Evolutionary conservation across 2,888 invertebrate genomes (phyloP).

Genomic region (Himalopsyche kuldschensis): DNA sequence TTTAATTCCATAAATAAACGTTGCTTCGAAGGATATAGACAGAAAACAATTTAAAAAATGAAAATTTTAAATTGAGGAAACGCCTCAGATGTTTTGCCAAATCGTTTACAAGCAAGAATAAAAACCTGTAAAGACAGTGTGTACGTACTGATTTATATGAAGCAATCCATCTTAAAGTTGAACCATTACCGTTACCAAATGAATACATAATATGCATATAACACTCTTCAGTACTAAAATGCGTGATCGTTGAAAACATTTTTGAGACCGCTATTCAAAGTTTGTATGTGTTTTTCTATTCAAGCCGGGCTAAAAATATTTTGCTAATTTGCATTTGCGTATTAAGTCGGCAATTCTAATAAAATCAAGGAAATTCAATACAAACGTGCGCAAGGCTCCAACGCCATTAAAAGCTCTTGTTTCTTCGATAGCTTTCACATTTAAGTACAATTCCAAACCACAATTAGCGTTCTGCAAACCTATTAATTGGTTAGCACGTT

Average conservation of each 20-base stretch:
- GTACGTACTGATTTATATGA: constrained; percentile 33
- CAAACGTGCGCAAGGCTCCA: neutral
- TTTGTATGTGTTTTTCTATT: too few relatives aligned
- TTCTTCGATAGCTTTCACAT: neutral
- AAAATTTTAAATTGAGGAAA: neutral
- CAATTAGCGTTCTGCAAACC: neutral
- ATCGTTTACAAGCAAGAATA: neutral
- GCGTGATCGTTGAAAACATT: constrained; percentile 28
- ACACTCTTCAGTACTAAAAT: neutral
- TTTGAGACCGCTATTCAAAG: constrained; percentile 18
- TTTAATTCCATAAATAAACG: neutral
- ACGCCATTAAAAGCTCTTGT: neutral
- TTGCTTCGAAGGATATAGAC: neutral
- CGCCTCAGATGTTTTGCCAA: neutral
- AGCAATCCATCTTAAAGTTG: constrained; percentile 30
- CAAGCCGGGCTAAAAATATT: constrained; percentile 15
- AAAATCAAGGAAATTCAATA: neutral
- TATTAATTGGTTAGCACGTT: neutral
- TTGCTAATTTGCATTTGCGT: constrained; percentile 22
- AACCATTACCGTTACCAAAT: constrained; percentile 26
- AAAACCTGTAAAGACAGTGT: neutral
- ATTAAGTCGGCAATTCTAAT: neutral
- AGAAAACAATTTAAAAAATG: neutral
- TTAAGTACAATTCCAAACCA: neutral
- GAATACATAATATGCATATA: constrained; percentile 10